Conservation (phyloP, 2,888 invertebrate genomes). For the Apamea monoglypha region DNA sequence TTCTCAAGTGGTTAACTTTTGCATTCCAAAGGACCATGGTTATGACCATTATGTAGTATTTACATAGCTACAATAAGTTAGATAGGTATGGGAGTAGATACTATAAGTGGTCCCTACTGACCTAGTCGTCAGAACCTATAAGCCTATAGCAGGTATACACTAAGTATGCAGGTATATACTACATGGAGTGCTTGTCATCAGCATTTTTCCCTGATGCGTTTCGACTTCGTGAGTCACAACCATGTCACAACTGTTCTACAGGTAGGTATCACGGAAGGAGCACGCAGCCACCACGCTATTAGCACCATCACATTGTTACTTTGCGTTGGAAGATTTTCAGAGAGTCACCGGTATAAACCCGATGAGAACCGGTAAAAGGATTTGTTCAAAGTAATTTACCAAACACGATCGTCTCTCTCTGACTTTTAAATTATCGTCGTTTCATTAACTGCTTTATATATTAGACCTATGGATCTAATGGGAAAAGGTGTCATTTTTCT, state of each 20-base stretch:
- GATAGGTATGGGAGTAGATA: not conserved
- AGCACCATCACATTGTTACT: conserved; percentile 25
- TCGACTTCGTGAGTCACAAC: conserved; percentile 16
- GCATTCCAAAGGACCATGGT: not conserved
- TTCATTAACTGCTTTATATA: conserved; percentile 17
- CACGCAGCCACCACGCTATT: conserved; percentile 45
- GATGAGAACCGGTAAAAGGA: conserved; percentile 22
- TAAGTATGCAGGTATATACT: not conserved
- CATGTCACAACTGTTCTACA: not conserved
- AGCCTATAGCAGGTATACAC: too few relatives aligned
- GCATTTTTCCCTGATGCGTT: conserved; percentile 17
- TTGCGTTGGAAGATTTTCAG: conserved; percentile 25
- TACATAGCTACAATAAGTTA: not conserved
- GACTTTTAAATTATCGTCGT: conserved; percentile 41
- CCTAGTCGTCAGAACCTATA: not conserved
- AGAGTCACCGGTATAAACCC: conserved; percentile 31
- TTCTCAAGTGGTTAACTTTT: not conserved
- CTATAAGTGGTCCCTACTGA: not conserved
- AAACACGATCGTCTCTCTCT: conserved; percentile 47
- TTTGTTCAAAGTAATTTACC: conserved; percentile 42
- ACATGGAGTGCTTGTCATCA: not conserved
- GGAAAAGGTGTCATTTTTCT: not conserved
- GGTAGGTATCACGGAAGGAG: conserved; percentile 23
- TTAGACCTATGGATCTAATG: conserved; percentile 46
- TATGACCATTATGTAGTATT: not conserved